Evolutionary conservation across 2,888 invertebrate species (phyloP), one percentile per base, ranked within the genome.

Genomic region (Ganaspis brasiliensis): DNA sequence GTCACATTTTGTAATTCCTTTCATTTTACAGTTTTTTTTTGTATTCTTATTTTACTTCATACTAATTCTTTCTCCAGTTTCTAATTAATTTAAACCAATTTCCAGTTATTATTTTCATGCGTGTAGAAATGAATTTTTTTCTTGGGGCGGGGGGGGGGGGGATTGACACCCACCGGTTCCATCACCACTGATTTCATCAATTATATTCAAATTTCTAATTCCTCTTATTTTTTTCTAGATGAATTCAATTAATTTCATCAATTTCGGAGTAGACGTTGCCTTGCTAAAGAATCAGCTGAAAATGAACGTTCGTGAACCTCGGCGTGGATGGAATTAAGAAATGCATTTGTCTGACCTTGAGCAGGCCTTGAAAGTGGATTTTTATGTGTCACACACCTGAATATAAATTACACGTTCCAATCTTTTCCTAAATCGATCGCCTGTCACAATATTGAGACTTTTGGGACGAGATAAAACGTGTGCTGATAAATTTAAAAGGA

Each of bases 321-420:
- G 45, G 10, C 67, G 67, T 67, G 67, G 14, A 67, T 24, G 45
- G 67, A 67, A 67, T 67, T 45, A 67, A 67, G 67, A 67, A 67
- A 67, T 67, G 67, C 67, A 67, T 24, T 24, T 21, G 45, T 40
- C 45, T 67, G 67, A 67, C 67, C 67, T 67, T 67, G 67, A 67
- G 14, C 9, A 45, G 45, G 67, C 67, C 67, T 67, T 67, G 67
- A 67, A 67, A 67, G 67, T 21, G 67, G 67, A 67, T 67, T 67
- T 67, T 67, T 67, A 67, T 24, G 40, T 67, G 24, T 40, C 45
- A 67, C 67, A 24, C 24, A 67, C 40, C 67, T 21, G 45, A 67
- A 67, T 45, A 26, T 24, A 45, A 45, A 67, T 67, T 24, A 67
- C 40, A 45, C 45, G 21, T 67, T 67, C 67, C 24, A 40, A 37